Base-by-base conservation (phyloP, 1,140 invertebrate genomes). In the Parapsyche elsis region DNA sequence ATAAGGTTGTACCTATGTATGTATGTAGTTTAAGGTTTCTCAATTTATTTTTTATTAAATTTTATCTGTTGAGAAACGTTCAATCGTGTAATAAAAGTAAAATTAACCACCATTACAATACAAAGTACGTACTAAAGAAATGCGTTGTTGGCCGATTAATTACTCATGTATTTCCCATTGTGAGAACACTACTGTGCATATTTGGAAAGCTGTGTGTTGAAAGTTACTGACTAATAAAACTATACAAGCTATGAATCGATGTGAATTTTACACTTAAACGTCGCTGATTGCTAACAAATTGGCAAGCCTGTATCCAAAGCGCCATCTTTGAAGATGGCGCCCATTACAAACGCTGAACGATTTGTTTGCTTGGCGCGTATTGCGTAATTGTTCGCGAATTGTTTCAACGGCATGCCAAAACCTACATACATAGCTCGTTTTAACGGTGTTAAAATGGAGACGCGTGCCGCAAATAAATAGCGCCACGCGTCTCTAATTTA, bases 401-500 rank as follows among this genome's bases (percentile, higher is more conserved):
- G 49, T 12, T 53, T 53, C 12, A 53, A 7, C 49, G 49, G 49
- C 49, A 12, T 14, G 12, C 16, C 49, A 10, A 53, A 14, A 1
- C 49, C 4, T 53, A 4, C 10, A 16, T 53, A 16, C 12, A 5
- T 53, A 16, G 12, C 49, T 12, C 49, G 16, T 16, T 53, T 7
- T 53, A 16, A 12, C 49, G 49, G 1, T 10, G 49, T 14, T 16
- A 77, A 79, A 79, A 59, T 23, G 38, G 73, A 2, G 78, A 45
- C 78, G 38, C 78, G 78, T 53, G 78, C 19, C 16, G 71, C 44
- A 26, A 19, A 23, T 67, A 26, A 26, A 71, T 19, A 19, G 16
- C 14, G 67, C 24, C 78, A 73, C 78, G 71, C 49, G 64, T 46
- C 46, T 16, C 44, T n/a, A n/a, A n/a, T n/a, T n/a, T n/a, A 19